Base-by-base conservation (phyloP, 2,888 invertebrate genomes). In the Vanessa cardui region DNA sequence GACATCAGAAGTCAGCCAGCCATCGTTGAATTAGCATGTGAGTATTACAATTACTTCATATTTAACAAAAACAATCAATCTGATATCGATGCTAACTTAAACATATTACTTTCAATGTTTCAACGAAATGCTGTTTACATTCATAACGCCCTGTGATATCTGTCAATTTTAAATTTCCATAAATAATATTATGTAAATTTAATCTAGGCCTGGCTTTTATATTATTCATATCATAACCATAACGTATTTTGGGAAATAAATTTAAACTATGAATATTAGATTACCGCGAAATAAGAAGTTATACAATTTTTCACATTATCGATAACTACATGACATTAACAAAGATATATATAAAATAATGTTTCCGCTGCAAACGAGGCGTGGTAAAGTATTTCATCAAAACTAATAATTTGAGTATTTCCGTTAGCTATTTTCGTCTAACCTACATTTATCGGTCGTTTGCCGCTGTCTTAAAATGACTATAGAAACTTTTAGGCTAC, bases 21-120 rank as follows among this genome's bases (percentile, higher is more conserved):
- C 56, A 94, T 95, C 66, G 95, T 99, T 64, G 97, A 97, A 89
- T 95, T 98, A 80, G 98, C 99, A 85, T 98, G 99, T 99, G 93
- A 98, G 99, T 98, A 80, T 33, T 39, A 39, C 39, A 39, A 39
- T 4, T 12, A 39, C 3, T 12, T 12, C 12, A 39, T 12, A 9
- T 39, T 12, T 9, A 12, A 12, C 12, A 12, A 39, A 39, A 39
- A 4, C 3, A 9, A 39, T 39, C 3, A 39, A 39, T 39, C 2
- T 4, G 39, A 39, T 12, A 39, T 39, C 50, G 12, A 15, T 50
- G 8, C 26, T 52, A 26, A 16, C 26, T 31, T 54, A 54, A 54
- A 54, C 20, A 9, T 7, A 52, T 16, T 16, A 26, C 16, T 31
- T 26, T 31, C 3, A 52, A 54, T 26, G 16, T 54, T 15, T 2